These are phyloP conservation scores for Cossypha dichroa DNA, from an alignment of 2,797 vertebrate genomes.

Conservation along the genomic window DNA sequence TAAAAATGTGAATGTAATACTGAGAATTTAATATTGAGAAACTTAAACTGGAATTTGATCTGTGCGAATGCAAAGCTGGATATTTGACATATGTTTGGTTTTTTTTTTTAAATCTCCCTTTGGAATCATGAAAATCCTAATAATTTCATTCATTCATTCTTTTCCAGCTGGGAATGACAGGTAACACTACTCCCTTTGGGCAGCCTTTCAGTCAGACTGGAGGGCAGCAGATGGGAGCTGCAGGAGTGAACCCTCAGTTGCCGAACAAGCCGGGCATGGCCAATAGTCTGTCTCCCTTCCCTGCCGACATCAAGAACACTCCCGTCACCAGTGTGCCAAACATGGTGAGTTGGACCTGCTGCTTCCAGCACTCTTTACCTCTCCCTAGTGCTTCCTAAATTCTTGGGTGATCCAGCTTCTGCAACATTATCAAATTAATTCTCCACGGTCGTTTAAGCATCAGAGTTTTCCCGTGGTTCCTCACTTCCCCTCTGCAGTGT, in stretches of 20 bases:
- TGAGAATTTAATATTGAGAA: neutral
- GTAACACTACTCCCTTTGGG: slow-evolving; percentile 87
- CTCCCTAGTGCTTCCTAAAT: neutral
- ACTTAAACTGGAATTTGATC: neutral
- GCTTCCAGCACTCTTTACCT: neutral
- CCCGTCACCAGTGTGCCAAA: slow-evolving; percentile 88
- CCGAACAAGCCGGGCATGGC: slow-evolving; percentile 88
- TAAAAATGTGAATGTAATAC: neutral
- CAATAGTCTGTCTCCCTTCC: slow-evolving; percentile 90
- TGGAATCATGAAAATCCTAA: neutral
- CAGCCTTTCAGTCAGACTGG: slow-evolving; percentile 89
- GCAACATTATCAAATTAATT: accelerated
- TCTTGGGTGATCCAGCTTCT: neutral
- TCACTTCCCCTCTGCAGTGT: neutral
- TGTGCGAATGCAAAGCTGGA: neutral
- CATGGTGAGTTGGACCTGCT: slow-evolving; percentile 83
- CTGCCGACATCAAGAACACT: slow-evolving; percentile 90
- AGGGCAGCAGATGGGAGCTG: slow-evolving; percentile 89
- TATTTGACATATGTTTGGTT: neutral
- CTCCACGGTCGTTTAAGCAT: neutral
- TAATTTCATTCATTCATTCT: slow-evolving; percentile 57
- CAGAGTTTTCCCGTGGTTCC: neutral
- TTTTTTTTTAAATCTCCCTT: neutral
- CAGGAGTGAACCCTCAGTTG: slow-evolving; percentile 86
- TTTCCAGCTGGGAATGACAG: slow-evolving; percentile 89